Conservation (phyloP, 2,797 vertebrate genomes). For the Enteromius thamalakanensis region DNA sequence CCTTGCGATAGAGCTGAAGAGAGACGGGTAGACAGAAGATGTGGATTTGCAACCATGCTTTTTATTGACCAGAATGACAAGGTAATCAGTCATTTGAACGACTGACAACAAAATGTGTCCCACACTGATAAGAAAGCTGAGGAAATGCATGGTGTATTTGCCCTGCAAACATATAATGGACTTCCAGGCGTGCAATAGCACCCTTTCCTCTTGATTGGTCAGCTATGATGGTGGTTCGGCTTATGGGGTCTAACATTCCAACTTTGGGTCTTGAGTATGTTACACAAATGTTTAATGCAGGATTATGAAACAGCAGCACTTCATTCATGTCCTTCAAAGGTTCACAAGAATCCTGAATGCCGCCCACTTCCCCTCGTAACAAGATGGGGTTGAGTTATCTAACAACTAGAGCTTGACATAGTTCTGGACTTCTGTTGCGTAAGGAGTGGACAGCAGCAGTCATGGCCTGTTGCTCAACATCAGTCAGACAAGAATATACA, state of each 20-base stretch:
- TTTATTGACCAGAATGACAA: conserved; percentile 25
- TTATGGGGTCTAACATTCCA: background rate
- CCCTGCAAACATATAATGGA: conserved; percentile 26
- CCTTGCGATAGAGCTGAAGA: conserved; percentile 86
- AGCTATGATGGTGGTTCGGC: background rate
- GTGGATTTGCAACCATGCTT: conserved; percentile 30
- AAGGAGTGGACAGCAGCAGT: conserved; percentile 24
- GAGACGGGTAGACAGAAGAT: background rate
- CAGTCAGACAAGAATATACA: conserved; percentile 45
- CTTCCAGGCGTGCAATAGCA: conserved; percentile 2
- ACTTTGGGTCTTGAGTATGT: conserved; percentile 25
- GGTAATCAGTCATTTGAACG: conserved; percentile 17
- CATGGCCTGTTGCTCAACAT: conserved; percentile 32
- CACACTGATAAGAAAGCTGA: conserved; percentile 29
- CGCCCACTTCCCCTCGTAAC: conserved; percentile 31
- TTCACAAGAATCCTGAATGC: conserved; percentile 23
- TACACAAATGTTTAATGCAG: conserved; percentile 38
- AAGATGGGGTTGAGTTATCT: conserved; percentile 48
- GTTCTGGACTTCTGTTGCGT: conserved; percentile 41
- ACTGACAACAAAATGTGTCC: conserved; percentile 19
- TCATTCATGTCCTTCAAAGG: conserved; percentile 34
- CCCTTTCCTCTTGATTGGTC: conserved; percentile 32
- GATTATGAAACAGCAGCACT: conserved; percentile 44
- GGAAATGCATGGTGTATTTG: background rate
- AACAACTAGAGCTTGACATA: conserved; percentile 46